Percentiles rank a stretch among this genome's conserved stretches.
Evolutionary conservation across 2,888 invertebrate species (phyloP).

Genomic region (Orthosia gracilis): DNA sequence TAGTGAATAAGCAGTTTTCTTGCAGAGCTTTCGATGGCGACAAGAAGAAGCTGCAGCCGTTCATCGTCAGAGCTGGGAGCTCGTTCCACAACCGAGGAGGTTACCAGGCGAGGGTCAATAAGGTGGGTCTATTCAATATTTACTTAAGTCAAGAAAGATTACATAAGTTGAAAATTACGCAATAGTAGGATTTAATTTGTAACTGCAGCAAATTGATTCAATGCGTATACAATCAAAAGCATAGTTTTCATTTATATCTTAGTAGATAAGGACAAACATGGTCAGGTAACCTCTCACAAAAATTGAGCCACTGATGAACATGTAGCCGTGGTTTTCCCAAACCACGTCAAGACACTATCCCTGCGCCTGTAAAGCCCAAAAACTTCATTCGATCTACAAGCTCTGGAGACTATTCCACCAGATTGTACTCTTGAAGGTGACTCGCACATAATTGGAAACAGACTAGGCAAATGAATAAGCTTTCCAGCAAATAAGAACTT

Average conservation of each 20-base stretch:
- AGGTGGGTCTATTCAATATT: constrained; percentile 67
- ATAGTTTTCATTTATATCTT: not conserved
- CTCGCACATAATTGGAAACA: no score
- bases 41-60: constrained; percentile 78
- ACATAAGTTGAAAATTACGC: not conserved
- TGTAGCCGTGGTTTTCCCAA: no score
- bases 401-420: no score
- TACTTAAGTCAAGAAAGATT: not conserved
- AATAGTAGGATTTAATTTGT: not conserved
- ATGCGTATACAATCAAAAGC: not conserved
- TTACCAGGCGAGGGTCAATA: constrained; percentile 86
- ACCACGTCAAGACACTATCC: no score
- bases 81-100: constrained; percentile 87
- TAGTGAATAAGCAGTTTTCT: constrained; percentile 18
- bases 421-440: no score
- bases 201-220: not conserved
- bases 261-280: not conserved
- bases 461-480: no score
- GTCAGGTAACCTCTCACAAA: not conserved
- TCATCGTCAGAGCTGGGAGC: constrained; percentile 84
- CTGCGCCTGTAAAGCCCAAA: no score
- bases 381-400: no score
- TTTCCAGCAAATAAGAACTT: no score
- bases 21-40: constrained; percentile 81
- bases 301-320: not conserved